Percentiles rank a stretch among this genome's conserved stretches.
These are phyloP conservation scores for Lasaia peninsularis DNA, from an alignment of 1,140 invertebrate genomes.

Conservation along the genomic window DNA sequence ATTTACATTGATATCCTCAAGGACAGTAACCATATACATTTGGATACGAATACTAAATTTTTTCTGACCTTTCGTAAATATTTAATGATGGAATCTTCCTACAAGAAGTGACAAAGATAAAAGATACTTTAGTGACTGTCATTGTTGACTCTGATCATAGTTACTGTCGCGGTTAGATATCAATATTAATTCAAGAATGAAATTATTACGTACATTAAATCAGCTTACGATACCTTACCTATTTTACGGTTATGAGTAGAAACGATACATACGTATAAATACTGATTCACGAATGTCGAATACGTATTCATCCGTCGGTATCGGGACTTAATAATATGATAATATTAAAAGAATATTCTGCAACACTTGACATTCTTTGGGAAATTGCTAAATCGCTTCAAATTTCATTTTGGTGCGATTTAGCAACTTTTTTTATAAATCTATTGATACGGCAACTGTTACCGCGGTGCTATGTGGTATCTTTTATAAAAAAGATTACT, in stretches of 20 bases:
- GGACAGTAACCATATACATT: constrained; percentile 23
- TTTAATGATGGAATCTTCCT: not conserved
- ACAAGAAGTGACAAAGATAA: not conserved
- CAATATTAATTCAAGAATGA: constrained; percentile 74
- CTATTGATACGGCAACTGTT: constrained; percentile 65
- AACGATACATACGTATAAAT: constrained; percentile 28
- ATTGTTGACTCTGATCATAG: not conserved
- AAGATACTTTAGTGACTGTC: not conserved
- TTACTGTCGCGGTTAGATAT: constrained; percentile 27
- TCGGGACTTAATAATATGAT: constrained; percentile 67
- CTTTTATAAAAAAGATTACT: constrained; percentile 49
- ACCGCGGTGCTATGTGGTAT: constrained; percentile 36
- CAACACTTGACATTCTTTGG: constrained; percentile 74
- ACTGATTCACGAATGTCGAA: constrained; percentile 29
- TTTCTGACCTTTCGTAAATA: not conserved
- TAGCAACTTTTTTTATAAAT: constrained; percentile 49
- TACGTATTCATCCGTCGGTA: constrained; percentile 33
- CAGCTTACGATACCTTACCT: constrained; percentile 73
- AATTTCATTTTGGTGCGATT: constrained; percentile 28
- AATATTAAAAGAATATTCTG: constrained; percentile 75
- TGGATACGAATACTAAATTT: too few species aligned
- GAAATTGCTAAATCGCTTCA: constrained; percentile 38
- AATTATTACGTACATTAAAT: constrained; percentile 74
- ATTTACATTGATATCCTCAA: constrained; percentile 50
- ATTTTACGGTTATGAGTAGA: constrained; percentile 69